Conservation (phyloP, 2,888 invertebrate genomes). For the Lagria hirta region DNA sequence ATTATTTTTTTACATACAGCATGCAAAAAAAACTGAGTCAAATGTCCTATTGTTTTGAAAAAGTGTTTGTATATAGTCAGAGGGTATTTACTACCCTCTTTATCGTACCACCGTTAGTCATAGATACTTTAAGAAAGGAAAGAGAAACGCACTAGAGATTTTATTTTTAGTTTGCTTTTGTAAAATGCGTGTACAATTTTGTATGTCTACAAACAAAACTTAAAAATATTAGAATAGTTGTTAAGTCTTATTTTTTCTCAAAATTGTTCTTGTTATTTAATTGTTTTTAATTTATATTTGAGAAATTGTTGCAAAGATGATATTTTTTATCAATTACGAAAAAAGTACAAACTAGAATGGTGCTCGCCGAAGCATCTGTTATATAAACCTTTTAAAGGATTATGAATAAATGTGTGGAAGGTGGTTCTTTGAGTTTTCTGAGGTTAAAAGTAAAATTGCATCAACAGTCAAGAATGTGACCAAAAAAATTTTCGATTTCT, state of each 20-base stretch:
- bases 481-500: constrained; percentile 35
- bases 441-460: constrained; percentile 12
- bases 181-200: constrained; percentile 14
- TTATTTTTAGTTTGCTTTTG: constrained; percentile 17
- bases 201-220: constrained; percentile 12
- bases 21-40: no score
- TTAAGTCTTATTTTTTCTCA: constrained; percentile 33
- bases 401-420: constrained; percentile 18
- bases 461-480: constrained; percentile 26
- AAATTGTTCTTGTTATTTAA: constrained; percentile 51
- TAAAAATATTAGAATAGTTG: constrained; percentile 5
- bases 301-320: constrained; percentile 42
- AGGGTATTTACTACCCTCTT: no score
- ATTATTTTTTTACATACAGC: no score
- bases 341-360: constrained; percentile 48
- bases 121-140: constrained; percentile 13
- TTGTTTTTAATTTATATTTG: constrained; percentile 49
- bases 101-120: constrained; percentile 15
- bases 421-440: constrained; percentile 14
- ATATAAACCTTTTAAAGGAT: constrained; percentile 22
- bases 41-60: no score
- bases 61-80: no score
- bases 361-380: constrained; percentile 40
- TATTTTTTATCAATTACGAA: constrained; percentile 47
- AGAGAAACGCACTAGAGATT: constrained; percentile 20